Base-by-base conservation (phyloP, 2,888 invertebrate genomes). In the Polietes domitor region DNA sequence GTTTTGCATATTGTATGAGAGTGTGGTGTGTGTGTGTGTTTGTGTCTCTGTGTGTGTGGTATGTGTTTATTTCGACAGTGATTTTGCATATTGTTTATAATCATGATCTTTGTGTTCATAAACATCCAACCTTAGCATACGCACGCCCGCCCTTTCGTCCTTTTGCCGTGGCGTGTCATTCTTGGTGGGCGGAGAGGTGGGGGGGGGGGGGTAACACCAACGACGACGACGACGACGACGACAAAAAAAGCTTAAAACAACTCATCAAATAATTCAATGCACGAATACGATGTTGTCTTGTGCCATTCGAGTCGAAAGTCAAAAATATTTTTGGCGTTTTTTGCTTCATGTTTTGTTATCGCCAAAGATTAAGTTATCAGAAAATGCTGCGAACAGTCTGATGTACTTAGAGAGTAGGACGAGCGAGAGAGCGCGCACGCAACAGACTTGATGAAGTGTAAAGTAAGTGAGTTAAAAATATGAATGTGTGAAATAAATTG, bases 81-180 rank as follows among this genome's bases (percentile, higher is more conserved):
- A 80, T 77, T 83, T 83, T 41, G 43, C 70, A 80, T 77, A 80
- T 75, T 77, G 70, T 80, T 74, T 71, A 63, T 75, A 80, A 77
- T 77, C 70, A 74, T 68, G 68, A 68, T 72, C 77, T 65, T 71
- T 71, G 24, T 71, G 24, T 71, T 61, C 47, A 21, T 24, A 65
- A 65, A 61, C 21, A 65, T 21, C n/a, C 47, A 74, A 1, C 58
- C 26, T n/a, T 21, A 32, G 6, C 47, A 37, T 15, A 17, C 47
- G 10, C 17, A 32, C 37, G 47, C 19, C 37, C 72, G 19, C 37
- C 28, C 19, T 55, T 37, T 55, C 19, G 17, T 53, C 17, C 28
- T 24, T 17, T 55, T 19, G 37, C 19, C 12, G 58, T 58, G 19
- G 17, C n/a, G n/a, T n/a, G n/a, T n/a, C n/a, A n/a, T 65, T 21